A percentile compares a stretch with the other conserved stretches of the same genome.
Evolutionary conservation across 2,113 vertebrate genomes (phyloP).

Genomic region (Pyrgilauda ruficollis): DNA sequence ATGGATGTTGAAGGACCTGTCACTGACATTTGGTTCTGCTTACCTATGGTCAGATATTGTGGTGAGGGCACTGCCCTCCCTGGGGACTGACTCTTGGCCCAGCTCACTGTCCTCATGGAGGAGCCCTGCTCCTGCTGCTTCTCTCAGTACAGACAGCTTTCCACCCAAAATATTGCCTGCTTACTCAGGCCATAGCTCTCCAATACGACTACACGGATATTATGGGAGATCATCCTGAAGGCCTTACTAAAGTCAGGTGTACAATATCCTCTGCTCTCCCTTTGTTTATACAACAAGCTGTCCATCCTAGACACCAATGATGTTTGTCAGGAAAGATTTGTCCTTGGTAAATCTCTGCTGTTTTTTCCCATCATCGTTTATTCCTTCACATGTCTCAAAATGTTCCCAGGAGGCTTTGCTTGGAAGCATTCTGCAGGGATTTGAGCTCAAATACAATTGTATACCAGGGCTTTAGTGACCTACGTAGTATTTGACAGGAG

Average conservation of each 20-base stretch:
- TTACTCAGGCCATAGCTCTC: background rate
- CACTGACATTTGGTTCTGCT: background rate
- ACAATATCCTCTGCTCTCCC: background rate
- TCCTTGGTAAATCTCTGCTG: background rate
- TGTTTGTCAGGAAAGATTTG: background rate
- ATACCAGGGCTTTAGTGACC: background rate
- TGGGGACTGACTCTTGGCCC: background rate
- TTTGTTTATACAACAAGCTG: background rate
- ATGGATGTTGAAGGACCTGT: background rate
- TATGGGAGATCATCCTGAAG: background rate
- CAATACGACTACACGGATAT: background rate
- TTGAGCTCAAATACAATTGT: rapidly evolving
- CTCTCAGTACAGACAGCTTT: background rate
- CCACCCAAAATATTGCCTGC: background rate
- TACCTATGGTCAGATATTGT: background rate
- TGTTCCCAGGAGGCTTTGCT: background rate
- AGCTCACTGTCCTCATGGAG: background rate
- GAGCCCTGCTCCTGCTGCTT: background rate
- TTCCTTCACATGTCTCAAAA: background rate
- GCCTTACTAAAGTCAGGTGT: background rate
- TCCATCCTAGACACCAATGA: background rate
- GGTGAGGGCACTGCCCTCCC: background rate
- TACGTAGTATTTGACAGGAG: background rate
- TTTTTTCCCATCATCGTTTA: background rate
- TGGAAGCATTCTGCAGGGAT: background rate